These are phyloP conservation scores for Thrips palmi DNA, from an alignment of 1,140 invertebrate species.

Conservation along the genomic window DNA sequence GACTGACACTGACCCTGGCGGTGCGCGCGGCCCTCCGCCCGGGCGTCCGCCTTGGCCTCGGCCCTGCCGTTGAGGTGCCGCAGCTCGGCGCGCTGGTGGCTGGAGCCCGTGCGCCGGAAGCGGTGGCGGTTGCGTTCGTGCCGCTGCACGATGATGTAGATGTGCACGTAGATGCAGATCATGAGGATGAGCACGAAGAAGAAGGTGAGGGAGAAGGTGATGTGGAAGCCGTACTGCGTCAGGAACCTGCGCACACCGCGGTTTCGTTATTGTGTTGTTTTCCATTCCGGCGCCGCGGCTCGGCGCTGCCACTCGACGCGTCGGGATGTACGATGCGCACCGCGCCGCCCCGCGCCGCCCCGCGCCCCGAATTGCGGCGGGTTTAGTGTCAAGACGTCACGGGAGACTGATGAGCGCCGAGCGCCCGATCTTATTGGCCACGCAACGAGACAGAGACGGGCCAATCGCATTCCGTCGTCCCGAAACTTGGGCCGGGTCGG, in stretches of 20 bases:
- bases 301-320: background rate
- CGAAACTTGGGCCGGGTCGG: constrained; percentile 8
- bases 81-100: background rate
- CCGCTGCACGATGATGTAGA: constrained; percentile 23
- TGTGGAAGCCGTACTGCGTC: constrained; percentile 25
- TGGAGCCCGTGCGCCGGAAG: constrained; percentile 12
- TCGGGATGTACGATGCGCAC: constrained; percentile 9
- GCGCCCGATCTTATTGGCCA: no score
- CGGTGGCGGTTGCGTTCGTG: constrained; percentile 14
- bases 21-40: background rate
- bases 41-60: background rate
- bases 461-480: no score
- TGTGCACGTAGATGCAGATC: constrained; percentile 36
- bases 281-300: background rate
- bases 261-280: constrained; percentile 1
- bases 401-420: no score
- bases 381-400: no score
- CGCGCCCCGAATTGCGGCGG: no score
- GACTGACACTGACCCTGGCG: no score
- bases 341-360: no score
- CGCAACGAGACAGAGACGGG: no score
- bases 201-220: constrained; percentile 26
- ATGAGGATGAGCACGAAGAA: constrained; percentile 32
- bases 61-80: background rate
- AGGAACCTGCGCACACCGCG: constrained; percentile 22